Conservation (phyloP, 1,140 invertebrate species). For the Catajapyx aquilonaris region DNA sequence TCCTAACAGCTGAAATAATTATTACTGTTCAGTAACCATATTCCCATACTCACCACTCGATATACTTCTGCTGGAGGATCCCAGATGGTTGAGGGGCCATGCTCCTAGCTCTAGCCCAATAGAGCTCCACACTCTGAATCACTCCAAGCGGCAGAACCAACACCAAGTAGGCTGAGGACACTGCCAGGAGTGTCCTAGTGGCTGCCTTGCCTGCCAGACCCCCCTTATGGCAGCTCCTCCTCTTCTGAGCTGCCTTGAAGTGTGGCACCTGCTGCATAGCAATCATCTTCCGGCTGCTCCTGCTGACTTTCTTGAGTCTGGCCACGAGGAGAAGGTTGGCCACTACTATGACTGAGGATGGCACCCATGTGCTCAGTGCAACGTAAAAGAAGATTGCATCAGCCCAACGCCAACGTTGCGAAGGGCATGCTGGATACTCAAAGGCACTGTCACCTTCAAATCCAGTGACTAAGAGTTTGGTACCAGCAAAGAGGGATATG, state of each 20-base stretch:
- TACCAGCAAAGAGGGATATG: too few relatives aligned
- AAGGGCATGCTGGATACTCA: slow-evolving; percentile 8
- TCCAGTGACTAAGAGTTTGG: too few relatives aligned
- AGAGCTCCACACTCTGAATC: slow-evolving; percentile 11
- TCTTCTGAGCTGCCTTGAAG: too few relatives aligned
- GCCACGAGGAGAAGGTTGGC: slow-evolving; percentile 12
- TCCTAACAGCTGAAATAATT: too few relatives aligned
- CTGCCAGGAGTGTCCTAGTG: slow-evolving; percentile 11
- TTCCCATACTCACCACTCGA: too few relatives aligned
- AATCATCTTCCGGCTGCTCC: slow-evolving; percentile 8
- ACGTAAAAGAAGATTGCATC: slow-evolving; percentile 9
- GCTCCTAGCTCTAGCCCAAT: too few relatives aligned
- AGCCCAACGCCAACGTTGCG: slow-evolving; percentile 6
- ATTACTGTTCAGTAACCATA: too few relatives aligned
- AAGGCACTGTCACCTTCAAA: slow-evolving; percentile 13
- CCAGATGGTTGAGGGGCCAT: too few relatives aligned
- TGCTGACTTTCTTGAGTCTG: slow-evolving; percentile 8
- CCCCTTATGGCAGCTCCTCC: too few relatives aligned
- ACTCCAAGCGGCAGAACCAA: slow-evolving; percentile 11
- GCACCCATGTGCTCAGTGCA: slow-evolving; percentile 12
- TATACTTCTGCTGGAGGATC: too few relatives aligned
- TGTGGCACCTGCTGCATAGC: slow-evolving; percentile 8
- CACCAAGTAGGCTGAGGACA: slow-evolving; percentile 11
- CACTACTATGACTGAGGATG: slow-evolving; percentile 8
- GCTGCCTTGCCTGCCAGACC: too few relatives aligned